phyloP scores from a whole-genome alignment of 2,113 vertebrate species.

The Bufo bufo region DNA sequence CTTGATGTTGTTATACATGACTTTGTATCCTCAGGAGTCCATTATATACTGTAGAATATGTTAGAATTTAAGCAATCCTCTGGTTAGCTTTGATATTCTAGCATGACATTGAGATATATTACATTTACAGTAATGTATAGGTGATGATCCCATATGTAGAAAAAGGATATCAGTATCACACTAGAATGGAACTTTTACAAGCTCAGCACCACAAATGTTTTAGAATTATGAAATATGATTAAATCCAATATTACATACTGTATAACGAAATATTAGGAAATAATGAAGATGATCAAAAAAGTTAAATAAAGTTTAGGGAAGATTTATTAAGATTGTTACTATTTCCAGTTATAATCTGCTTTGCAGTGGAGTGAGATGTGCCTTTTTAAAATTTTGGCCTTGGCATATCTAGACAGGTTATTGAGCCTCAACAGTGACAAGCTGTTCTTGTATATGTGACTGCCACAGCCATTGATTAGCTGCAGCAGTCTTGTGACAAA shows the following conservation, averaged over 20 bases:
- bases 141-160: neutral
- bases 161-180: neutral
- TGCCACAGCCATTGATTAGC: too few species aligned
- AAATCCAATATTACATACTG: neutral
- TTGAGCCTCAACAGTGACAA: too few species aligned
- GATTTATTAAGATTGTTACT: too few species aligned
- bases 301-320: too few species aligned
- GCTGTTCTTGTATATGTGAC: too few species aligned
- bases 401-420: too few species aligned
- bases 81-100: constrained; percentile 17
- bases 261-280: neutral
- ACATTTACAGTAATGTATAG: neutral
- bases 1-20: constrained; percentile 36
- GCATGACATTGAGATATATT: constrained; percentile 2
- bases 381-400: too few species aligned
- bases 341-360: too few species aligned
- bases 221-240: neutral
- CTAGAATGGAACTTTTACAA: neutral
- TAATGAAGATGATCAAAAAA: too few species aligned
- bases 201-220: neutral
- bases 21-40: neutral
- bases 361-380: too few species aligned
- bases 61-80: neutral
- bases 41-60: constrained; percentile 3
- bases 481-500: too few species aligned